phyloP scores from a whole-genome alignment of 1,140 invertebrate species.

The Drosophila eugracilis region DNA sequence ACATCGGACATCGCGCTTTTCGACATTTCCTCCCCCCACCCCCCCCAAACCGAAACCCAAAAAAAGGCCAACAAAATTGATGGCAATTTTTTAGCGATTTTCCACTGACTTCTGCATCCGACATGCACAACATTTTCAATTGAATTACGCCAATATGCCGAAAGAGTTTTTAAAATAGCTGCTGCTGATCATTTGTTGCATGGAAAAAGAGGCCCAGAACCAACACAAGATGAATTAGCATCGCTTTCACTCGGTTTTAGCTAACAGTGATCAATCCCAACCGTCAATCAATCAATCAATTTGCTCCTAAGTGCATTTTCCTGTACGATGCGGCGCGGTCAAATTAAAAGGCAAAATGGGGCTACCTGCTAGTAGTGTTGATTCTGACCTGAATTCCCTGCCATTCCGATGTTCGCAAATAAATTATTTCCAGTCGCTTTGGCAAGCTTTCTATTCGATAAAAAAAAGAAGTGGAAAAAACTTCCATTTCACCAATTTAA shows the following conservation, averaged over 20 bases:
- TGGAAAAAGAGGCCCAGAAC: neutral
- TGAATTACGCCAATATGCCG: conserved; percentile 49
- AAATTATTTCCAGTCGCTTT: conserved; percentile 25
- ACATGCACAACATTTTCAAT: conserved; percentile 36
- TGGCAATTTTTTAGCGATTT: conserved; percentile 55
- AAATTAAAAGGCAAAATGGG: conserved; percentile 15
- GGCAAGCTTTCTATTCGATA: neutral
- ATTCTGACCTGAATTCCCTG: neutral
- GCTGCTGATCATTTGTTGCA: neutral
- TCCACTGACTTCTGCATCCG: conserved; percentile 46
- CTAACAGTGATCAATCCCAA: conserved; percentile 41
- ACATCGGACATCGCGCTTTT: conserved; percentile 42
- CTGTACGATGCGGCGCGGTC: conserved; percentile 52
- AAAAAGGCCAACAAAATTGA: conserved; percentile 17
- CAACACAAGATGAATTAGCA: conserved; percentile 23
- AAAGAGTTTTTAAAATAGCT: conserved; percentile 3
- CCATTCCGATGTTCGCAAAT: neutral
- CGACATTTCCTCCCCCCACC: too few relatives aligned
- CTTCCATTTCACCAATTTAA: conserved; percentile 47
- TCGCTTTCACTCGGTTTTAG: conserved; percentile 20
- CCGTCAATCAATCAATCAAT: conserved; percentile 60
- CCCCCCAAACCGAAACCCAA: too few relatives aligned
- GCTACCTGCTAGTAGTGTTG: conserved; percentile 17
- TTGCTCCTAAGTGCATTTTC: conserved; percentile 67
- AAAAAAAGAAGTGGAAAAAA: neutral